Evolutionary conservation across 2,797 vertebrate species (phyloP).

Genomic region (Galago senegalensis): DNA sequence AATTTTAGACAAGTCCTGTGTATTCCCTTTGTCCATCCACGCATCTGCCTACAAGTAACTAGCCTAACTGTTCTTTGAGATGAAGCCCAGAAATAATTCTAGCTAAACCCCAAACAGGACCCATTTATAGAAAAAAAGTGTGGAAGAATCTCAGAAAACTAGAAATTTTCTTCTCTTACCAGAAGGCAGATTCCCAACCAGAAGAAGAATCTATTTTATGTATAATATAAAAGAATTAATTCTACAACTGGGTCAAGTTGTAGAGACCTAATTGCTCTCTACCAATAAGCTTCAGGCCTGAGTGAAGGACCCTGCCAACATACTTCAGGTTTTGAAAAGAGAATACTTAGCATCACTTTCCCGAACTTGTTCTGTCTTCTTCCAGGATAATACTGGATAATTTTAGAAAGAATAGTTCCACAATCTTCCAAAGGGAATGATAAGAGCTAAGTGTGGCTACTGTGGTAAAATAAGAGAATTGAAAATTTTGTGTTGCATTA

Average conservation of each 20-base stretch:
- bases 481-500: not conserved
- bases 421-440: slow-evolving; percentile 17
- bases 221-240: not conserved
- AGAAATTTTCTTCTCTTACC: slow-evolving; percentile 14
- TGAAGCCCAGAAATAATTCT: not conserved
- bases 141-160: not conserved
- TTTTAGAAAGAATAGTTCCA: slow-evolving; percentile 47
- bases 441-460: not conserved
- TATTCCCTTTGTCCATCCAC: not conserved
- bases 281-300: not conserved
- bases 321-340: slow-evolving; percentile 60
- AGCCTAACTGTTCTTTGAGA: not conserved
- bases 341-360: slow-evolving; percentile 5
- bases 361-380: slow-evolving; percentile 35
- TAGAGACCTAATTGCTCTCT: not conserved
- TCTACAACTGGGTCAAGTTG: not conserved
- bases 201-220: not conserved
- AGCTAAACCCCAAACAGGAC: not conserved
- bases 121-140: not conserved
- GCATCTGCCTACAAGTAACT: not conserved
- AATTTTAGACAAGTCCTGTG: slow-evolving; percentile 2
- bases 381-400: slow-evolving; percentile 1
- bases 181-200: not conserved
- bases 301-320: not conserved
- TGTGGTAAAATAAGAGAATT: not conserved